These are phyloP conservation scores for Liposcelis brunnea DNA, from an alignment of 2,888 invertebrate species.

Conservation along the genomic window DNA sequence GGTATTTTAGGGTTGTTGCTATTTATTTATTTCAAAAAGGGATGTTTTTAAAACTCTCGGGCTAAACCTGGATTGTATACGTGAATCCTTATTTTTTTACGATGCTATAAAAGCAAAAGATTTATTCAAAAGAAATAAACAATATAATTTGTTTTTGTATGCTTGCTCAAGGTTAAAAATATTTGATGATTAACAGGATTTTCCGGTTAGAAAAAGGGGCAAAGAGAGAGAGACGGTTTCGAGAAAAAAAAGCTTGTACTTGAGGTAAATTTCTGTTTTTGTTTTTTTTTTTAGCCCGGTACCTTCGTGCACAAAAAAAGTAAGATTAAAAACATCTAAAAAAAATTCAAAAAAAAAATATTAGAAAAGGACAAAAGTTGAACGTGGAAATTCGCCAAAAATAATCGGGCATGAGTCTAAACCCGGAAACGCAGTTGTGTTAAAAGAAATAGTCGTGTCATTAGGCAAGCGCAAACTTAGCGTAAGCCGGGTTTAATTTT, in stretches of 20 bases:
- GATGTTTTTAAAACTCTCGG: too few species aligned
- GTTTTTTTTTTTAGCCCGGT: conserved; percentile 25
- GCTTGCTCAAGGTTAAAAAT: too few species aligned
- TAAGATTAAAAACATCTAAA: conserved; percentile 3
- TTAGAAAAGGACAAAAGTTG: conserved; percentile 1
- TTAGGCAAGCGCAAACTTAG: conserved; percentile 2
- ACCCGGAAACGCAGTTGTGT: not conserved
- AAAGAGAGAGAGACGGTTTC: too few species aligned
- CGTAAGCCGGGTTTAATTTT: not conserved
- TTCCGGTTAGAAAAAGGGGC: conserved; percentile 28
- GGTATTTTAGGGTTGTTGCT: too few species aligned
- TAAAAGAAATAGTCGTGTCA: not conserved
- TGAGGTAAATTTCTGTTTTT: conserved; percentile 40
- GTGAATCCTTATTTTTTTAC: too few species aligned
- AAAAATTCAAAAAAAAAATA: too few species aligned
- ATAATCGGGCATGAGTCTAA: not conserved
- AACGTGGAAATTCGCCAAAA: conserved; percentile 1
- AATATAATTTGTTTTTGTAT: too few species aligned
- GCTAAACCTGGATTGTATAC: too few species aligned
- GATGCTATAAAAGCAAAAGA: too few species aligned
- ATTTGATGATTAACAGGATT: conserved; percentile 20
- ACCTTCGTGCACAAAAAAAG: conserved; percentile 6
- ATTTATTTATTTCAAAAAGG: too few species aligned
- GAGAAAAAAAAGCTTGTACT: conserved; percentile 38
- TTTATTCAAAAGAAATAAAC: too few species aligned